A percentile compares a stretch with the other conserved stretches of the same genome.
Conservation (phyloP, 1,140 invertebrate genomes). For the Solenopsis invicta region DNA sequence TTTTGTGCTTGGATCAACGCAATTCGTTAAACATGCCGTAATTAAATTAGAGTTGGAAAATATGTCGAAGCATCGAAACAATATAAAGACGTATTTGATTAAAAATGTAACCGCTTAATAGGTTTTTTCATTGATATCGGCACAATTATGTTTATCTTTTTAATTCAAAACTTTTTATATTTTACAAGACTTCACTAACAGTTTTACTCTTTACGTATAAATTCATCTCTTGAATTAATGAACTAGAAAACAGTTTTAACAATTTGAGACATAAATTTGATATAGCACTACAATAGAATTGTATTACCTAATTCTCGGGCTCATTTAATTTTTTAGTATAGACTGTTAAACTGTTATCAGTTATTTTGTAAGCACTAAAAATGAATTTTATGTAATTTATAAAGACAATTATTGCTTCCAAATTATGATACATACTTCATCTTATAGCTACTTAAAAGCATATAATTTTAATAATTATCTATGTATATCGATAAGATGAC, state of each 20-base stretch:
- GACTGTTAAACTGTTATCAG: too few relatives aligned
- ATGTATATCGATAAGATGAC: not conserved
- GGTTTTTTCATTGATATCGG: not conserved
- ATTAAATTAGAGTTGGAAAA: slow-evolving; percentile 16
- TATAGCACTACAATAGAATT: not conserved
- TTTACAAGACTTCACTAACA: not conserved
- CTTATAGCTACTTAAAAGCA: not conserved
- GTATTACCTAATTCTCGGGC: not conserved
- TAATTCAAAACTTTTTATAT: not conserved
- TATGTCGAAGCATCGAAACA: not conserved
- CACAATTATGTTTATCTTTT: not conserved
- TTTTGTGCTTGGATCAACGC: slow-evolving; percentile 8
- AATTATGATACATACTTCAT: not conserved
- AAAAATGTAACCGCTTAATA: not conserved
- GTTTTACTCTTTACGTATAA: too few relatives aligned
- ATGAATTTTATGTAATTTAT: slow-evolving; percentile 2
- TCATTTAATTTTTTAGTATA: too few relatives aligned
- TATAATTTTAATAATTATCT: slow-evolving; percentile 6
- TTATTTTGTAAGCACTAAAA: not conserved
- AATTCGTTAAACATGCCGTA: not conserved
- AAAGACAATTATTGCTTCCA: not conserved
- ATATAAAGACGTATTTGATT: not conserved
- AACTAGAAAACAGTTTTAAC: not conserved
- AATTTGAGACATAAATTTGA: not conserved
- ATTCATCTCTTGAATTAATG: too few relatives aligned